Base-by-base conservation (phyloP, 2,888 invertebrate genomes). In the Trichopria drosophilae region DNA sequence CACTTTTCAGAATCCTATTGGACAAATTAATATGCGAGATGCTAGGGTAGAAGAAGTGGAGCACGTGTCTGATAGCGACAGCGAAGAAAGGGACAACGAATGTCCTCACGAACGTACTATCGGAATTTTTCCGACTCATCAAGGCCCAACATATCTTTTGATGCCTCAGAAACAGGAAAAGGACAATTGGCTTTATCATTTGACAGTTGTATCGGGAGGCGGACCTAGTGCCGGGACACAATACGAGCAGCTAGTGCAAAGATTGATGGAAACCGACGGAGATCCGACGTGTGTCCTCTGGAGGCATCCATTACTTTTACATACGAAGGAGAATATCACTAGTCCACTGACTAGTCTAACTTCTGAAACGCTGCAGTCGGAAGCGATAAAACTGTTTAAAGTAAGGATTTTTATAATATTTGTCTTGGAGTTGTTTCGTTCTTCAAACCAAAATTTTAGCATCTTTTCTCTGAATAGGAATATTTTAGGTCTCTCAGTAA, bases 11-110 rank as follows among this genome's bases (percentile, higher is more conserved):
- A 91, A 90, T 73, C 94, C 96, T 0, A 84, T 90, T 28, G 95
- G 96, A 0, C 96, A 96, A 79, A 91, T 97, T 61, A 93, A 93
- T 76, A 91, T 97, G 89, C 84, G 93, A 37, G 95, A 95, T 76
- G 93, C 95, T 0, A 82, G 93, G 36, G 93, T 97, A 0, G 95
- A 95, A 72, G 95, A 96, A 75, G 93, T 96, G 0, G 93, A 94
- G 60, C 90, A 94, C 71, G 88, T 93, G 5, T 92, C 93, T 0
- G 94, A 94, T 68, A 90, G 91, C 0, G 91, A 93, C 71, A 90
- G 90, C 0, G 93, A 93, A 67, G 93, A 93, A 70, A 84, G 88
- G 65, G 90, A 90, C 59, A 76, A 83, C 0, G 80, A 85, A 57
- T 81, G 82, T 67, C 84, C 86, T 52, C 82, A 84, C 41, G 85